Conservation (phyloP, 2,113 vertebrate species). For the Thinocorus orbignyianus region DNA sequence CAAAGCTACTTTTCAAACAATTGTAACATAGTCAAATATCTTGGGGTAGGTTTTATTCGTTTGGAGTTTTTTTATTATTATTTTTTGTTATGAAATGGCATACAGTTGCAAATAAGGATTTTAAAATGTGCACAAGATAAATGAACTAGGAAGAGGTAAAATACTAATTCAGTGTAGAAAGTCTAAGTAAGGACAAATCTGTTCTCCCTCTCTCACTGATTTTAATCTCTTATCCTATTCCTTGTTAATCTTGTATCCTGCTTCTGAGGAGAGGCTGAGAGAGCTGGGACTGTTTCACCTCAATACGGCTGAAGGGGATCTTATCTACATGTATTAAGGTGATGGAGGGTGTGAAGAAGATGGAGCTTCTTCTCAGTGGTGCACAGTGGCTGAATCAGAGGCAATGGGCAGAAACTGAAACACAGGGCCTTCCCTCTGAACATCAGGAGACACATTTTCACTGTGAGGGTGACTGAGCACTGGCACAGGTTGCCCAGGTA, state of each 20-base stretch:
- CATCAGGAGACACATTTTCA: neutral
- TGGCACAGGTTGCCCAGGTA: no score
- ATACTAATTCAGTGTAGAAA: neutral
- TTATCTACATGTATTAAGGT: neutral
- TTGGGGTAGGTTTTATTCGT: neutral
- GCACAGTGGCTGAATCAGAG: neutral
- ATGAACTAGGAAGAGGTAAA: neutral
- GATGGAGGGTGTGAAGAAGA: neutral
- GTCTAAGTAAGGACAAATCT: neutral
- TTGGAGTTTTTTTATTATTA: neutral
- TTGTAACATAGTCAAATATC: neutral
- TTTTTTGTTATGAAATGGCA: neutral
- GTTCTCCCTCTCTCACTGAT: neutral
- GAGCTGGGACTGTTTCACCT: neutral
- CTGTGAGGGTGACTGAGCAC: accelerated
- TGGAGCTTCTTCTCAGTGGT: neutral
- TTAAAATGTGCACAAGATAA: neutral
- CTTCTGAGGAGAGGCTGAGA: neutral
- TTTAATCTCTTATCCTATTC: neutral
- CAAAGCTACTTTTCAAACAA: neutral
- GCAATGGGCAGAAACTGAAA: neutral
- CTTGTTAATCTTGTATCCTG: neutral
- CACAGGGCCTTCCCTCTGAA: neutral
- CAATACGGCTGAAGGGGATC: neutral
- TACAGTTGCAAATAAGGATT: neutral